Conservation (phyloP, 2,113 vertebrate genomes). For the Gambusia holbrooki region DNA sequence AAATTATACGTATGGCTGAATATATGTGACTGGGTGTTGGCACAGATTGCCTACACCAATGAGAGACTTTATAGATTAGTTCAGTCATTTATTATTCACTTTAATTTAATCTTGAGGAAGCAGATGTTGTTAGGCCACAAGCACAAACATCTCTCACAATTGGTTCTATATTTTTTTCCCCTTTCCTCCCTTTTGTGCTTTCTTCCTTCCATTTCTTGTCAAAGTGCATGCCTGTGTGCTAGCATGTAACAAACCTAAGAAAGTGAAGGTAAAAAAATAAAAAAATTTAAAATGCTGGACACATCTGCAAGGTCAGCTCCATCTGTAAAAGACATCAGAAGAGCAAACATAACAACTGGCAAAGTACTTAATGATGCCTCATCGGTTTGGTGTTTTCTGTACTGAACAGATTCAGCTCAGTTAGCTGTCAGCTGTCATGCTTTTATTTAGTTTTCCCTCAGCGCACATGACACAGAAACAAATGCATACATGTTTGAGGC, state of each 20-base stretch:
- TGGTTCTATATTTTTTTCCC: conserved; percentile 9
- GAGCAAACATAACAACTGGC: background rate
- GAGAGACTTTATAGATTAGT: conserved; percentile 41
- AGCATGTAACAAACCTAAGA: background rate
- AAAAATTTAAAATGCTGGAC: background rate
- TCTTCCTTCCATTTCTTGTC: conserved; percentile 50
- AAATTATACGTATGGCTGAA: rapidly evolving
- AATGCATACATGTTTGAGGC: background rate
- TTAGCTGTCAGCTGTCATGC: conserved; percentile 1
- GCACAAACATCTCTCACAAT: conserved; percentile 53
- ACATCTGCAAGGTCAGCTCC: conserved; percentile 3
- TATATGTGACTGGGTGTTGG: conserved; percentile 21
- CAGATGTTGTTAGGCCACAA: conserved; percentile 55
- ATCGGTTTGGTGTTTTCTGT: conserved; percentile 4
- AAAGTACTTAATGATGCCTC: background rate
- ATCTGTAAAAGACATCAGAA: conserved; percentile 8
- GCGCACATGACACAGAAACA: conserved; percentile 12
- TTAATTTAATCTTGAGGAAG: conserved; percentile 71
- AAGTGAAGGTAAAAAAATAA: background rate
- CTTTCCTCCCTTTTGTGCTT: conserved; percentile 22
- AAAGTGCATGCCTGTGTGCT: conserved; percentile 7
- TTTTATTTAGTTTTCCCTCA: conserved; percentile 31
- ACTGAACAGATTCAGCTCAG: background rate
- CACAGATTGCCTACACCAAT: conserved; percentile 24
- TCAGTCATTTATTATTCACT: conserved; percentile 32